Base-by-base conservation (phyloP, 1,140 invertebrate species). In the Gonioctena quinquepunctata region DNA sequence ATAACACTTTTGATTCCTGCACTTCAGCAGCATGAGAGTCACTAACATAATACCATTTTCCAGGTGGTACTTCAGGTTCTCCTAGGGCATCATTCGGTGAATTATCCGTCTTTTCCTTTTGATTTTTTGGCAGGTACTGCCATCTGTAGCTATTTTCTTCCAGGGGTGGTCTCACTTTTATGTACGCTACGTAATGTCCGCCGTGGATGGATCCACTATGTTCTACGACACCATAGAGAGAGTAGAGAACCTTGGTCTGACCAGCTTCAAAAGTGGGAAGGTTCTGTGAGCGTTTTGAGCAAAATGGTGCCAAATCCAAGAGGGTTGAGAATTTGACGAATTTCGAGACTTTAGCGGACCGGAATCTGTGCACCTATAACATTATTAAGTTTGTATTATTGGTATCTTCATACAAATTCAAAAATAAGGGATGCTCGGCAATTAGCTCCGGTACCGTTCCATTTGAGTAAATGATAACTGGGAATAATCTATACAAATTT, bases 131-230 rank as follows among this genome's bases (percentile, higher is more conserved):
- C 72, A 93, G 77, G 80, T 92, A 92, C 61, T 88, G 86, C 89
- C 90, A 91, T 2, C 90, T 84, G 2, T 87, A 86, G 76, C 91
- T 90, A 8, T 87, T 85, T 2, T 84, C 77, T 26, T 85, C 82
- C 26, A 92, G 78, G 5, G 86, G 85, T 5, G 85, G 75, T 33
- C 90, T 84, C 73, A 94, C 92, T 85, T 94, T 94, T 1, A 95
- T 93, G 80, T 96, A 99, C 5, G 96, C 95, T n/a, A 96, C 93
- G 81, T 99, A 99, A 84, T 99, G 97, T 2, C 97, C 97, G 57
- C 94, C 92, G 76, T 92, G 90, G 71, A 98, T 89, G 13, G 90
- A 90, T 2, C 97, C 97, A 67, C 91, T 93, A 80, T 99, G 97
- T 80, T 96, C 95, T 13, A 99, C 96, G 5, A 99, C 90, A 2